These are phyloP conservation scores for Cosmopolites sordidus DNA, from an alignment of 2,888 invertebrate genomes.

Conservation along the genomic window DNA sequence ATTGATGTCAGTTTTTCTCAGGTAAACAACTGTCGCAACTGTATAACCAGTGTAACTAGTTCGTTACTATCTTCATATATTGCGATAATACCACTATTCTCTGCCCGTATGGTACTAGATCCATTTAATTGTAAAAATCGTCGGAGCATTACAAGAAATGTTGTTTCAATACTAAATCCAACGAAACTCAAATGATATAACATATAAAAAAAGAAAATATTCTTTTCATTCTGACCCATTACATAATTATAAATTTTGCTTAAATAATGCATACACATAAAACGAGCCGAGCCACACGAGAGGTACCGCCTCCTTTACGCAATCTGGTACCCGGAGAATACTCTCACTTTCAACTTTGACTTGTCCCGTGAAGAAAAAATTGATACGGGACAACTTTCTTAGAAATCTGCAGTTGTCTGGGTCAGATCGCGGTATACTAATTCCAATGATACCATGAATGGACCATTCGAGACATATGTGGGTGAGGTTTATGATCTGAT, in stretches of 20 bases:
- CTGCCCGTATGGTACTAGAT: no score
- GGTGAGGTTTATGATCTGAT: no score
- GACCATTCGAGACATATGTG: no score
- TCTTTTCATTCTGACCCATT: no score
- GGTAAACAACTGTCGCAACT: no score
- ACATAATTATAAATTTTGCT: not conserved
- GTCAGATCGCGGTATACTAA: not conserved
- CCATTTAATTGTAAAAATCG: no score
- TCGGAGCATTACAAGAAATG: no score
- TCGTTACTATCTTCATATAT: not conserved
- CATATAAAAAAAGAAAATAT: no score
- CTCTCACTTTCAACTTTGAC: constrained; percentile 22
- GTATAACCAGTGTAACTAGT: not conserved
- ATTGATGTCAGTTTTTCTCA: no score
- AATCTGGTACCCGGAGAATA: not conserved
- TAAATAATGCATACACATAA: not conserved
- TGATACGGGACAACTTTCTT: not conserved
- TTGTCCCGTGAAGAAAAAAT: constrained; percentile 1
- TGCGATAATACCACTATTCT: not conserved
- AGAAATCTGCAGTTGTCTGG: not conserved
- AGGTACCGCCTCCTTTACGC: not conserved
- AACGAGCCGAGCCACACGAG: not conserved
- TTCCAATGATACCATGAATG: no score
- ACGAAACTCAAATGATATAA: no score
- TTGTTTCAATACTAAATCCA: no score